phyloP scores from a whole-genome alignment of 2,113 vertebrate genomes.

The Gallinago jamesoni region DNA sequence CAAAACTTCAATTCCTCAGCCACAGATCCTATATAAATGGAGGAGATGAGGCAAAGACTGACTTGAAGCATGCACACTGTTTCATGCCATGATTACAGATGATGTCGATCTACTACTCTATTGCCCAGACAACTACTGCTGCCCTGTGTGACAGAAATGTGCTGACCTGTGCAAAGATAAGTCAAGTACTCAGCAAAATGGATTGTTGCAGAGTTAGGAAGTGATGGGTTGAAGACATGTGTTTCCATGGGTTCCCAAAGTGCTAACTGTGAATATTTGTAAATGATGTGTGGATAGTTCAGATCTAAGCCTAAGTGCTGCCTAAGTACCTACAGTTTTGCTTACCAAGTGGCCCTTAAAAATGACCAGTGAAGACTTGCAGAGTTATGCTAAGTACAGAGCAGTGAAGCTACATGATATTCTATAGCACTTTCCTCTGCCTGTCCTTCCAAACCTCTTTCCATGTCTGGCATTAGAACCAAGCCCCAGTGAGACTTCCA shows the following conservation, averaged over 20 bases:
- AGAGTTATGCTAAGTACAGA: neutral
- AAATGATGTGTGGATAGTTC: constrained; percentile 28
- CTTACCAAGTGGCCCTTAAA: constrained; percentile 26
- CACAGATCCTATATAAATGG: neutral
- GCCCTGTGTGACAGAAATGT: neutral
- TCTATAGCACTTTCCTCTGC: neutral
- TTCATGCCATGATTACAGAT: neutral
- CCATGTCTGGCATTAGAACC: neutral
- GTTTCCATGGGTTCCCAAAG: constrained; percentile 11
- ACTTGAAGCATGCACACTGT: neutral
- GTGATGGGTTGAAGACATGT: neutral
- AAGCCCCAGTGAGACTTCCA: neutral
- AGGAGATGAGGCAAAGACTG: neutral
- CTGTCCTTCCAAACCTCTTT: neutral
- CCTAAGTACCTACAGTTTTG: constrained; percentile 30
- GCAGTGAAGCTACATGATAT: neutral
- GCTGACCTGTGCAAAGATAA: constrained; percentile 53
- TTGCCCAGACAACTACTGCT: neutral
- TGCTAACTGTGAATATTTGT: constrained; percentile 23
- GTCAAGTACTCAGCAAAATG: constrained; percentile 30
- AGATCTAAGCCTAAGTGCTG: constrained; percentile 11
- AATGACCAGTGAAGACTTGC: neutral
- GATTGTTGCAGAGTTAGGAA: neutral
- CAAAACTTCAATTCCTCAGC: neutral
- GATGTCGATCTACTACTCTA: neutral